A percentile compares a stretch with the other conserved stretches of the same genome.
Evolutionary conservation across 2,888 invertebrate species (phyloP).

Genomic region (Leptothorax acervorum): DNA sequence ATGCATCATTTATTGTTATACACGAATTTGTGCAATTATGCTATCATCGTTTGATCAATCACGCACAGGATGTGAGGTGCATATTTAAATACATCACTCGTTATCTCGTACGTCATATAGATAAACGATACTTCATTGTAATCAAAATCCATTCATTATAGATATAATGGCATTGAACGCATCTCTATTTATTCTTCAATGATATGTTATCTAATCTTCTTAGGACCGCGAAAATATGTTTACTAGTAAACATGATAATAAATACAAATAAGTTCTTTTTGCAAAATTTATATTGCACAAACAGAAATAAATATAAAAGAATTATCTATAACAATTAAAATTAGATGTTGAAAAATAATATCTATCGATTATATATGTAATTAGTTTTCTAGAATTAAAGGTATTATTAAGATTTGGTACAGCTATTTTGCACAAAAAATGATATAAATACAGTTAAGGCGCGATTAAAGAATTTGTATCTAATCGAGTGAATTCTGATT

Average conservation of each 20-base stretch:
- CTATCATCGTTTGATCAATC: conserved; percentile 21
- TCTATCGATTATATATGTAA: not conserved
- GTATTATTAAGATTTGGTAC: not conserved
- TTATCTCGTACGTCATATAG: conserved; percentile 1
- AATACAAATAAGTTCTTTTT: not conserved
- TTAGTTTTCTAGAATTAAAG: not conserved
- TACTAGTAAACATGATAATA: not conserved
- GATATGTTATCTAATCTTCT: not conserved
- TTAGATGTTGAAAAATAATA: not conserved
- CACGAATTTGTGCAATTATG: not conserved
- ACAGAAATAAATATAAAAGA: not conserved
- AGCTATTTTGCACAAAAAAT: not conserved
- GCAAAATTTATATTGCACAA: not conserved
- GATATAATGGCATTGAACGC: not conserved
- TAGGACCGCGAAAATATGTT: not conserved
- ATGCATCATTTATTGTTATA: conserved; percentile 13
- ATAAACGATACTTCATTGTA: conserved; percentile 1
- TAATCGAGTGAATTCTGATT: not conserved
- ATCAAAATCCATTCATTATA: not conserved
- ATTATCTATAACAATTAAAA: not conserved
- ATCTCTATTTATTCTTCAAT: not conserved
- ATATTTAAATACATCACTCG: conserved; percentile 15
- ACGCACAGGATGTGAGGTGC: not conserved
- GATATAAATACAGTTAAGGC: not conserved
- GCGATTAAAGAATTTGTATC: not conserved